phyloP scores from a whole-genome alignment of 1,140 invertebrate genomes.

The Pseudoatta argentina region DNA sequence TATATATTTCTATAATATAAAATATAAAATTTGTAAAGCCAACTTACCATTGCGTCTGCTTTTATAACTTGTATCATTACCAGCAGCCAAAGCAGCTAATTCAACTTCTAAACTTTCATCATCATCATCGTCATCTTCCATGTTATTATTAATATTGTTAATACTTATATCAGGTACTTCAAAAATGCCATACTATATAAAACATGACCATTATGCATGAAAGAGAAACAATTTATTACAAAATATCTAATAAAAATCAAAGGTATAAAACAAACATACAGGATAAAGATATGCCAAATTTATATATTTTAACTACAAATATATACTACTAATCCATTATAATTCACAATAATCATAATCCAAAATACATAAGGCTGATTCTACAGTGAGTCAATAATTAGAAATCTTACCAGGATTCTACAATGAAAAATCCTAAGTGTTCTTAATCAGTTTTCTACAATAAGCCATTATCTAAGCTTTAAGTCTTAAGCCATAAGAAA shows the following conservation, averaged over 20 bases:
- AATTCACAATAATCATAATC: no score
- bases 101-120: constrained; percentile 96
- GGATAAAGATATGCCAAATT: not conserved
- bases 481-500: no score
- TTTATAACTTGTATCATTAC: constrained; percentile 84
- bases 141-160: constrained; percentile 87
- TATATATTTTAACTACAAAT: not conserved
- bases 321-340: not conserved
- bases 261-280: not conserved
- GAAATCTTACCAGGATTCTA: no score
- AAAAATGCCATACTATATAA: constrained; percentile 90
- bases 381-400: no score
- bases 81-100: constrained; percentile 91
- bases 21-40: constrained; percentile 9
- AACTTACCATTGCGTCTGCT: constrained; percentile 86
- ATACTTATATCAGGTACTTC: constrained; percentile 89
- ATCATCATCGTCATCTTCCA: constrained; percentile 87
- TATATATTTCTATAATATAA: not conserved
- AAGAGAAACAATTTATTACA: constrained; percentile 23
- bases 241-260: constrained; percentile 11
- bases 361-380: no score
- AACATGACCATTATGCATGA: constrained; percentile 49
- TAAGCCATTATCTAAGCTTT: no score
- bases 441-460: no score
- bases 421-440: no score